Base-by-base conservation (phyloP, 2,888 invertebrate species). In the Drosophila multiciliata region DNA sequence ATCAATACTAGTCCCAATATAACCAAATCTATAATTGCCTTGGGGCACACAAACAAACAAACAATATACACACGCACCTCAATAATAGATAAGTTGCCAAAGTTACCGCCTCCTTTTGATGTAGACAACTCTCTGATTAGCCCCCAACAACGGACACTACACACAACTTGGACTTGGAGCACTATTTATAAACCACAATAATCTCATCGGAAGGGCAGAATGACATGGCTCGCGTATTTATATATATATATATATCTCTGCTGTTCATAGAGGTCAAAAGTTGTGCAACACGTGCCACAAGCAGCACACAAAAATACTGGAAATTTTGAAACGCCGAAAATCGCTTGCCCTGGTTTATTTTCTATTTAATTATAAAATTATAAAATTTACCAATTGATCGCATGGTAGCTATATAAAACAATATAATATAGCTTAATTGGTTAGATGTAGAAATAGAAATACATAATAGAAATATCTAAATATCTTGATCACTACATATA, bases 1-100 rank as follows among this genome's bases (percentile, higher is more conserved):
- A 78, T 78, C 75, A 71, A 68, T 75, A 55, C 61, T 66, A 58
- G 49, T 35, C 6, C 54, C 42, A 38, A 74, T 59, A 57, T 60
- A 66, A 68, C 54, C 77, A 49, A 49, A 45, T 52, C 55, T 55
- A 45, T 50, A 70, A 67, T 69, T 54, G 68, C 35, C 49, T 9
- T 20, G 12, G 32, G 42, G 50, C 26, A 15, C 6, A 23, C 23
- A 23, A 23, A 26, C 48, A 23, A 23, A 54, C 54, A 35, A 66
- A 59, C 33, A 42, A 68, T 17, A 33, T 15, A 62, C 32, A 52
- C 54, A 26, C 11, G 35, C 54, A 12, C 2, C 11, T 6, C 11
- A 26, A 55, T 26, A 70, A 49, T 64, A 64, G 63, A 54, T 55
- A 42, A 54, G 58, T n/a, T 45, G 33, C 35, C 58, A 40, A 42